Evolutionary conservation across 1,140 invertebrate genomes (phyloP), one percentile per base, ranked within the genome.

Genomic region (Diabrotica virgifera): DNA sequence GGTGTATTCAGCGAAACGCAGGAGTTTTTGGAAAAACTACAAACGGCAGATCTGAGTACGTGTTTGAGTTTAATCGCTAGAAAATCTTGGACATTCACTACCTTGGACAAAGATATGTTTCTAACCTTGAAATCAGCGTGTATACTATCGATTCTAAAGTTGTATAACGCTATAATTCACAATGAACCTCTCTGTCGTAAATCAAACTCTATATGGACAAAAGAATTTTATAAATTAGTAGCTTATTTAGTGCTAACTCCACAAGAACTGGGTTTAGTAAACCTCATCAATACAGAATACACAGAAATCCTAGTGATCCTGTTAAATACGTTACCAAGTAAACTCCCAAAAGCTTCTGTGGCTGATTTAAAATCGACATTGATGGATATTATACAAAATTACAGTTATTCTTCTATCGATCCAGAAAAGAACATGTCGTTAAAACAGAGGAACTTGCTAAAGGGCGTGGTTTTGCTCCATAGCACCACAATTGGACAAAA

Each of bases 21-120:
- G 8, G 68, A 65, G 60, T 74, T 70, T 65, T 36, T 74, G n/a
- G 59, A 69, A 12, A 59, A 68, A 52, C 6, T 75, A 4, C 58
- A 63, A 46, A 37, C 52, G 13, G 14, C 38, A 59, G 50, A 58
- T 52, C 62, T 67, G 9, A 53, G 61, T 13, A 36, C 68, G 36
- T 58, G 38, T 13, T 57, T 70, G 37, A 67, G 65, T 13, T 7
- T 67, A 35, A 67, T 70, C 37, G 13, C 57, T 6, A 6, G 46
- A 10, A 59, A 65, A 63, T 11, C 57, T 24, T 65, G 64, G 68
- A 58, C 36, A 5, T 67, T 65, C 50, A 72, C 68, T 11, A 36
- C 50, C 8, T 57, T 65, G 6, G 66, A 74, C 24, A 67, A 69
- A 40, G 59, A 67, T 59, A 52, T 54, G 61, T 77, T 67, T 63